These are phyloP conservation scores for Achatina immaculata DNA, from an alignment of 1,140 invertebrate genomes.

Conservation along the genomic window DNA sequence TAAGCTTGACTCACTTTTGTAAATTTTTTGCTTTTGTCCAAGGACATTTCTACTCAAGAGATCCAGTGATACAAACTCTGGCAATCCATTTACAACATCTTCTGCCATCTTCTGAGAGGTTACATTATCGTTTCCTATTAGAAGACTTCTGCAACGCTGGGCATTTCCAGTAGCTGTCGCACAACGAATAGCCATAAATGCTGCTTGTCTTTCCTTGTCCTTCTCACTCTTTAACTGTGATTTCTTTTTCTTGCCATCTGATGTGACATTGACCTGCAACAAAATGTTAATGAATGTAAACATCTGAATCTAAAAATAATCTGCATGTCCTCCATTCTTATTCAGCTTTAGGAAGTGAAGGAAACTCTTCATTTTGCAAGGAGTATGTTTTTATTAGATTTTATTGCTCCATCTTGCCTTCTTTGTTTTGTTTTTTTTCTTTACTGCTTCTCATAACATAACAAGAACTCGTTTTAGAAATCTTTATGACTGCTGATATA, in stretches of 20 bases:
- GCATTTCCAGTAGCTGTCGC: conserved; percentile 59
- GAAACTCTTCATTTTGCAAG: too few relatives aligned
- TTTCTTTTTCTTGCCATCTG: conserved; percentile 31
- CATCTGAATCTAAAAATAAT: too few relatives aligned
- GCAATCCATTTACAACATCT: conserved; percentile 51
- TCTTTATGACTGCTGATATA: too few relatives aligned
- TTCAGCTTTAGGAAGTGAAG: too few relatives aligned
- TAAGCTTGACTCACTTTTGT: conserved; percentile 60
- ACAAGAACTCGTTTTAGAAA: too few relatives aligned
- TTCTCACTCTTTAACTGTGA: conserved; percentile 44
- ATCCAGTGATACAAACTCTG: conserved; percentile 67
- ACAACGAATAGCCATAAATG: conserved; percentile 65
- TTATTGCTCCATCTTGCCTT: too few relatives aligned
- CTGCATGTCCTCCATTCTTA: too few relatives aligned
- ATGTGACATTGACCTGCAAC: too few relatives aligned
- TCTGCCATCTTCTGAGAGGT: conserved; percentile 53
- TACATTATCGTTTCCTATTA: conserved; percentile 59
- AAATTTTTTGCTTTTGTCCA: conserved; percentile 67
- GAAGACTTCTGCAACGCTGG: conserved; percentile 51
- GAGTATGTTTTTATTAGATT: too few relatives aligned
- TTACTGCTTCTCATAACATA: too few relatives aligned
- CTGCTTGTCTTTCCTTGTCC: conserved; percentile 62
- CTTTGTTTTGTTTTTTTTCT: too few relatives aligned
- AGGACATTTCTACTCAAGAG: conserved; percentile 65
- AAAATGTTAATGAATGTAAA: too few relatives aligned